Base-by-base conservation (phyloP, 2,888 invertebrate genomes). In the Carpatolechia fugitivella region DNA sequence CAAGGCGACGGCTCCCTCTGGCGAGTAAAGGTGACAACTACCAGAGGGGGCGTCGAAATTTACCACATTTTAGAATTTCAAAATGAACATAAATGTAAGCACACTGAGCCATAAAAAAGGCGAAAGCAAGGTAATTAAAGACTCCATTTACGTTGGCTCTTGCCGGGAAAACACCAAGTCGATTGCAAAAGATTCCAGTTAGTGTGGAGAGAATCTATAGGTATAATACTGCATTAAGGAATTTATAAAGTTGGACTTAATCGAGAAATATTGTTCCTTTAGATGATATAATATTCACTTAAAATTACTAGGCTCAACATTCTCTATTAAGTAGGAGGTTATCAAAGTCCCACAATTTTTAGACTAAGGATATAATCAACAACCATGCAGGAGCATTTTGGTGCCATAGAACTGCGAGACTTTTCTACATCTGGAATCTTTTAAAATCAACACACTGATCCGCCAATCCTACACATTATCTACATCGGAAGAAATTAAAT, bases 41-140 rank as follows among this genome's bases (percentile, higher is more conserved):
- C 33, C 44, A 48, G 47, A 44, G 52, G 49, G 47, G 49, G 51
- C 18, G 55, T 38, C 50, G 20, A 35, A 33, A 31, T 31, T 52
- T 40, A 41, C 40, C 40, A 54, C 44, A 47, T 52, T 46, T 40
- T 52, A 59, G 51, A 60, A 54, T 41, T 53, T 20, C 63, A 68
- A 64, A 66, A 65, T 72, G 65, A 78, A 82, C 79, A 82, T 76
- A 74, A 76, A 82, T 76, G 72, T 65, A 85, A 87, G 87, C 88
- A 89, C 90, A 91, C 85, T 80, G 84, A 90, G 85, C 84, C 86
- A 85, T 85, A 80, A 78, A 82, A 77, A 81, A 79, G 82, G 85
- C 82, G 77, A 81, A 85, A 87, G 85, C 86, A 76, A 85, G 83
- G 83, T 85, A 78, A 76, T 76, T 82, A 78, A 80, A 86, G 87